These are phyloP conservation scores for Passer montanus DNA, from an alignment of 2,113 vertebrate genomes.

Conservation along the genomic window DNA sequence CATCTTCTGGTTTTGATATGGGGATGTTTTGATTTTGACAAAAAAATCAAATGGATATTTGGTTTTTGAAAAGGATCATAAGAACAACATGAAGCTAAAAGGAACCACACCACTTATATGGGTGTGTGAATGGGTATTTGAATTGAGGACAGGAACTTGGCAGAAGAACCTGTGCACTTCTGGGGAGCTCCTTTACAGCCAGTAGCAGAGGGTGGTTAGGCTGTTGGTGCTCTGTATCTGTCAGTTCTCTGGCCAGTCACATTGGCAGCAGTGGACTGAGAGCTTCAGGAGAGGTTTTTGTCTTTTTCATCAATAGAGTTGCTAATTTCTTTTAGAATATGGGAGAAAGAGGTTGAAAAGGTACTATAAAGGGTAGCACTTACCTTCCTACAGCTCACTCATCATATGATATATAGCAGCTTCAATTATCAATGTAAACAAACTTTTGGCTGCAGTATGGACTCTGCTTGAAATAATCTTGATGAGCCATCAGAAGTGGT, in stretches of 20 bases:
- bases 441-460: neutral
- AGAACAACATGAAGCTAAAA: neutral
- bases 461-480: slow-evolving; percentile 27
- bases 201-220: neutral
- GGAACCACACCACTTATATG: rapidly evolving
- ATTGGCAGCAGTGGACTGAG: neutral
- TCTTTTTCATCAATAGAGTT: neutral
- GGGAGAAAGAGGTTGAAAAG: neutral
- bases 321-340: neutral
- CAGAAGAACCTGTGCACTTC: neutral
- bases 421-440: neutral
- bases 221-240: neutral
- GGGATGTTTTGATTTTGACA: neutral
- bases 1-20: neutral
- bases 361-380: neutral
- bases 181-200: neutral
- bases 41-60: neutral
- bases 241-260: neutral
- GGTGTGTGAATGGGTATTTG: neutral
- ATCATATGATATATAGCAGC: neutral
- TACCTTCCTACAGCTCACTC: neutral
- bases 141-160: neutral
- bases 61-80: neutral
- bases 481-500: neutral
- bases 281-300: neutral